phyloP scores from a whole-genome alignment of 2,888 invertebrate genomes.

The Eucera pruinosa region DNA sequence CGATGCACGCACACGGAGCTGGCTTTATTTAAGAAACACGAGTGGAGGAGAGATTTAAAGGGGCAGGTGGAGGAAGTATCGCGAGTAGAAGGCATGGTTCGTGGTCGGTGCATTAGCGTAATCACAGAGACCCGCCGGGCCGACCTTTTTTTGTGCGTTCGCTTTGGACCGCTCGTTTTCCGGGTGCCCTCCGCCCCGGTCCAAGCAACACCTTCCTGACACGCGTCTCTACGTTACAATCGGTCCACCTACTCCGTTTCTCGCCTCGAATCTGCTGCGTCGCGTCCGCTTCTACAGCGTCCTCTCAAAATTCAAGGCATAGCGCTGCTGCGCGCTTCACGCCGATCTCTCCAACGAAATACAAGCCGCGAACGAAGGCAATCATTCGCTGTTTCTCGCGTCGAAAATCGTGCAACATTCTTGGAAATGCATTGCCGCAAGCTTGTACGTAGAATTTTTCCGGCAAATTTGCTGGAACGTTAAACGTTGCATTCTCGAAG shows the following conservation, averaged over 20 bases:
- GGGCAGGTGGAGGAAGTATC: constrained; percentile 4
- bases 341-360: too few species aligned
- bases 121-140: constrained; percentile 52
- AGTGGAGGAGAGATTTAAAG: neutral
- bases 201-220: constrained; percentile 68
- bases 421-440: too few species aligned
- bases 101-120: constrained; percentile 57
- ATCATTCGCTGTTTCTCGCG: too few species aligned
- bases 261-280: constrained; percentile 22
- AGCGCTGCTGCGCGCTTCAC: too few species aligned
- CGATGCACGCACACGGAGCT: neutral
- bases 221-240: constrained; percentile 66
- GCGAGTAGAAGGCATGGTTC: constrained; percentile 28
- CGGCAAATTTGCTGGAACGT: too few species aligned
- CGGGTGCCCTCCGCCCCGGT: constrained; percentile 49
- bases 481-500: too few species aligned
- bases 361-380: too few species aligned
- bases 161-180: constrained; percentile 63
- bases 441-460: too few species aligned
- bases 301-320: neutral
- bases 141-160: constrained; percentile 29
- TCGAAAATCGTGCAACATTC: too few species aligned
- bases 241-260: constrained; percentile 60
- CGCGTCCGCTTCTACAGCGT: neutral
- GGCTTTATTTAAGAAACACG: neutral